Conservation (phyloP, 2,797 vertebrate species). For the Zalophus californianus region DNA sequence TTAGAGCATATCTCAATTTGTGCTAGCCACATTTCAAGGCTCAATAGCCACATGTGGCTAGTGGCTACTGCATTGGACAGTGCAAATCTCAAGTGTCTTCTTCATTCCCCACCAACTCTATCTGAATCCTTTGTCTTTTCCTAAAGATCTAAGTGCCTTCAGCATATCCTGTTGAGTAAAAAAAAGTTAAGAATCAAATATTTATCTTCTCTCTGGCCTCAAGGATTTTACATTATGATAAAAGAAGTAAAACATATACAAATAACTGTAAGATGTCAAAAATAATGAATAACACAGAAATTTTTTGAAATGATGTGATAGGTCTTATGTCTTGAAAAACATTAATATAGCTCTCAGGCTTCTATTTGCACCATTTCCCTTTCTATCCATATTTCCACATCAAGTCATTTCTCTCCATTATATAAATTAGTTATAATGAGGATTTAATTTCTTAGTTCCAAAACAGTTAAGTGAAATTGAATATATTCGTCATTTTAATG, state of each 20-base stretch:
- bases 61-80: fast-evolving
- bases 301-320: neutral
- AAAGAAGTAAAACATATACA: neutral
- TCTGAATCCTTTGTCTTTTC: neutral
- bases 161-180: neutral
- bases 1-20: neutral
- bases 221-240: neutral
- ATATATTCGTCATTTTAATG: constrained; percentile 16
- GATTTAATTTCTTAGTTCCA: constrained; percentile 5
- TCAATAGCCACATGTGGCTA: neutral
- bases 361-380: neutral
- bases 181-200: neutral
- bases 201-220: neutral
- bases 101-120: neutral
- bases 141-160: neutral
- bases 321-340: neutral
- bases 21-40: neutral
- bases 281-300: neutral
- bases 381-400: neutral
- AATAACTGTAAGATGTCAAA: neutral
- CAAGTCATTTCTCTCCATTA: neutral
- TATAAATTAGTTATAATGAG: neutral
- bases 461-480: constrained; percentile 23
- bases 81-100: neutral
- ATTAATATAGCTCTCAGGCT: neutral